Conservation (phyloP, 2,797 vertebrate species). For the Podargus strigoides region DNA sequence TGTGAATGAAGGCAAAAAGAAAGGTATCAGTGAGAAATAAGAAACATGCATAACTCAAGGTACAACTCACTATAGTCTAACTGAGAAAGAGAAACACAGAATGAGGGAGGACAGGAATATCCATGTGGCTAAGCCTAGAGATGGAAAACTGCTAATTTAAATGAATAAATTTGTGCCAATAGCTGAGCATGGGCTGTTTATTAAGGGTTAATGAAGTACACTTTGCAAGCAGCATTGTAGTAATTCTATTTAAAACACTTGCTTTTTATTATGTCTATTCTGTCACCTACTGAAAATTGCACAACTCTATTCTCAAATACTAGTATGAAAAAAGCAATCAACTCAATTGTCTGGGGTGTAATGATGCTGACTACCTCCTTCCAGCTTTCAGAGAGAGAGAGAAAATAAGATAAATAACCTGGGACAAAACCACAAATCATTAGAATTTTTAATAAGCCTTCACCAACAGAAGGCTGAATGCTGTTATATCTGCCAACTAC, state of each 20-base stretch:
- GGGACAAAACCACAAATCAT: slow-evolving; percentile 49
- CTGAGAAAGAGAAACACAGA: background rate
- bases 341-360: slow-evolving; percentile 60
- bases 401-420: slow-evolving; percentile 50
- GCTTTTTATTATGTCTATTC: slow-evolving; percentile 45
- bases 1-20: background rate
- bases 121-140: background rate
- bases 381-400: background rate
- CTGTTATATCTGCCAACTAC: background rate
- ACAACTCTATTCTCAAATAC: slow-evolving; percentile 49
- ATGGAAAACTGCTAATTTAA: background rate
- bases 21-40: background rate
- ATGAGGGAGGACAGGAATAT: background rate
- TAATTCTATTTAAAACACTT: slow-evolving; percentile 51
- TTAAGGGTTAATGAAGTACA: slow-evolving; percentile 55
- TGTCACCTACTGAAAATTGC: slow-evolving; percentile 50
- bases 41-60: background rate
- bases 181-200: background rate
- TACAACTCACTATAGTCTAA: background rate
- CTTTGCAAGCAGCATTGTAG: slow-evolving; percentile 28
- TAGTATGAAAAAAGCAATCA: slow-evolving; percentile 66
- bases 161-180: background rate
- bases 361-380: slow-evolving; percentile 61
- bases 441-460: slow-evolving; percentile 62
- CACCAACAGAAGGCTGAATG: background rate